phyloP scores from a whole-genome alignment of 2,888 invertebrate species.

The Euphydryas editha region DNA sequence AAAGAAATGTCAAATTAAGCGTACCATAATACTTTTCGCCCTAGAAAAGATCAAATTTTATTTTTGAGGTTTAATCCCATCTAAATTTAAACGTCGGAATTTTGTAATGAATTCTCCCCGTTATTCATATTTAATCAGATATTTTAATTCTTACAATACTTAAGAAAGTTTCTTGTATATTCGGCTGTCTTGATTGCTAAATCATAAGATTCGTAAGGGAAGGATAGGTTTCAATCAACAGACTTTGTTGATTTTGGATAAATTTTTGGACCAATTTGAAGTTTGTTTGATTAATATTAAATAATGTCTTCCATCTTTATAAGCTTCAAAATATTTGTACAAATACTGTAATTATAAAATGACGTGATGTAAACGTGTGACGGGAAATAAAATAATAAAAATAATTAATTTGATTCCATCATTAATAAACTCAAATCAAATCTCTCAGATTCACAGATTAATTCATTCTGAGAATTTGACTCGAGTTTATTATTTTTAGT shows the following conservation, averaged over 20 bases:
- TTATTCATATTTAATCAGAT: constrained; percentile 18
- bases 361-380: too few relatives aligned
- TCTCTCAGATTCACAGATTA: too few relatives aligned
- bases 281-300: neutral
- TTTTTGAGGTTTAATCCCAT: neutral
- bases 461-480: too few relatives aligned
- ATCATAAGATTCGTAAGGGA: constrained; percentile 7
- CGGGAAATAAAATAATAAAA: too few relatives aligned
- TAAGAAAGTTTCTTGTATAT: constrained; percentile 15
- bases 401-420: too few relatives aligned
- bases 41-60: neutral
- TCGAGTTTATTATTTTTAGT: too few relatives aligned
- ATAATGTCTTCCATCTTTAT: neutral
- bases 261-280: neutral
- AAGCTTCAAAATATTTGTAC: too few relatives aligned
- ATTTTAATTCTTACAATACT: constrained; percentile 20
- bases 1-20: neutral
- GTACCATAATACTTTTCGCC: neutral
- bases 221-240: neutral
- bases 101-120: constrained; percentile 10
- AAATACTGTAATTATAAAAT: too few relatives aligned
- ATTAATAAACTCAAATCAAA: too few relatives aligned
- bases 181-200: constrained; percentile 16
- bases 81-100: constrained; percentile 3
- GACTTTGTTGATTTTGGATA: neutral